Base-by-base conservation (phyloP, 2,888 invertebrate species). In the Hartigia nigra region DNA sequence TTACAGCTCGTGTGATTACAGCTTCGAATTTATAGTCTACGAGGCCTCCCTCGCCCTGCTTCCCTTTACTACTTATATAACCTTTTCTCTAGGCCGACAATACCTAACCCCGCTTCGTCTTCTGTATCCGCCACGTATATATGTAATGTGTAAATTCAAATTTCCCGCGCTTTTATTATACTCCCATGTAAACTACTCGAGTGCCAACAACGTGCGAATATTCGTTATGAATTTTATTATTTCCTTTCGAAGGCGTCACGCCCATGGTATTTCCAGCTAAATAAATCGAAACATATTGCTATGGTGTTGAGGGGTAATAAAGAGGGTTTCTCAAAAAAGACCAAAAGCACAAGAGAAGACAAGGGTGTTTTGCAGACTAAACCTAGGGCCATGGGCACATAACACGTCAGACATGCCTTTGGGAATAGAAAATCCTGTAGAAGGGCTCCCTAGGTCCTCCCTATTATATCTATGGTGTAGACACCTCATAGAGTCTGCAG, bases 401-500 rank as follows among this genome's bases (percentile, higher is more conserved):
- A 83, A 84, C 83, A 85, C 86, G 84, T 84, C 85, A 88, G 88
- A 87, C 85, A 82, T 81, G 85, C 86, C 85, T 85, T 85, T 86
- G 86, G 84, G 85, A 87, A 88, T 87, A 85, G 86, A 84, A 87
- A 86, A 86, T 85, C 86, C 84, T 80, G 82, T 81, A 81, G 82
- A 85, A 83, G 80, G 78, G 81, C 76, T 80, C 77, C 79, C 74
- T 77, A 75, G 81, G 77, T 84, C 83, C 75, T 83, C 85, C 80
- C 85, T 82, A 86, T 86, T 84, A 83, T 81, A 85, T 85, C 81
- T 85, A 76, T 80, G 82, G 84, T 82, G 83, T 82, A 87, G 86
- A 86, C 85, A 86, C 87, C 86, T 84, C 83, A 82, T 82, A 82
- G 81, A 83, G 85, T 83, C 81, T 84, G 85, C 69, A 36, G 79